A percentile compares a stretch with the other conserved stretches of the same genome.
phyloP scores from a whole-genome alignment of 2,797 vertebrate species.

The Pseudochirops corinnae region DNA sequence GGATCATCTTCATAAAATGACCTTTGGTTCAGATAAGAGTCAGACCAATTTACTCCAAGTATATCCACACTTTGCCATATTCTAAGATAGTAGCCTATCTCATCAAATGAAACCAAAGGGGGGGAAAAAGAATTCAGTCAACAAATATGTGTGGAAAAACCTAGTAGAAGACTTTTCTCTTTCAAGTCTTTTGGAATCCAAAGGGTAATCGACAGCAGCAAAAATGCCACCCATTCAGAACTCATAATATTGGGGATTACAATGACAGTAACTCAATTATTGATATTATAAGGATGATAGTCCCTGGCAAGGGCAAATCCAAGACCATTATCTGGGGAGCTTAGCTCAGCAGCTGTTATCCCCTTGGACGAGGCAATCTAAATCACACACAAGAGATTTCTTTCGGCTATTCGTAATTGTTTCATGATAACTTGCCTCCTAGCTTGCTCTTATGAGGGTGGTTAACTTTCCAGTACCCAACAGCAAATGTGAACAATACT shows the following conservation, averaged over 20 bases:
- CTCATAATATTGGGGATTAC: not conserved
- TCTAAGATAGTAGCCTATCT: slow-evolving; percentile 14
- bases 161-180: slow-evolving; percentile 14
- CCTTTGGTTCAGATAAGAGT: slow-evolving; percentile 1
- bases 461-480: not conserved
- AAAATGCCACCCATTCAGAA: slow-evolving; percentile 35
- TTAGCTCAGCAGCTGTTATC: not conserved
- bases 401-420: not conserved
- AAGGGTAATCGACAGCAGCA: slow-evolving; percentile 5
- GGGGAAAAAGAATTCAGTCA: not conserved
- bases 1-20: not conserved
- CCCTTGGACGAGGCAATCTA: not conserved
- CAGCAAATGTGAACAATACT: not conserved
- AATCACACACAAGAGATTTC: not conserved
- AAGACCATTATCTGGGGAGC: not conserved
- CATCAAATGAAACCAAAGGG: slow-evolving; percentile 25
- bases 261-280: not conserved
- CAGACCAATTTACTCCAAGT: slow-evolving; percentile 30
- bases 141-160: not conserved
- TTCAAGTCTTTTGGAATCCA: slow-evolving; percentile 32
- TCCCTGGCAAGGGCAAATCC: not conserved
- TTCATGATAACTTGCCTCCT: not conserved
- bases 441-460: not conserved
- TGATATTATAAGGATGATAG: not conserved
- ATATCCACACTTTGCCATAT: slow-evolving; percentile 21